Conservation (phyloP, 1,140 invertebrate genomes). For the Caenorhabditis tropicalis region DNA sequence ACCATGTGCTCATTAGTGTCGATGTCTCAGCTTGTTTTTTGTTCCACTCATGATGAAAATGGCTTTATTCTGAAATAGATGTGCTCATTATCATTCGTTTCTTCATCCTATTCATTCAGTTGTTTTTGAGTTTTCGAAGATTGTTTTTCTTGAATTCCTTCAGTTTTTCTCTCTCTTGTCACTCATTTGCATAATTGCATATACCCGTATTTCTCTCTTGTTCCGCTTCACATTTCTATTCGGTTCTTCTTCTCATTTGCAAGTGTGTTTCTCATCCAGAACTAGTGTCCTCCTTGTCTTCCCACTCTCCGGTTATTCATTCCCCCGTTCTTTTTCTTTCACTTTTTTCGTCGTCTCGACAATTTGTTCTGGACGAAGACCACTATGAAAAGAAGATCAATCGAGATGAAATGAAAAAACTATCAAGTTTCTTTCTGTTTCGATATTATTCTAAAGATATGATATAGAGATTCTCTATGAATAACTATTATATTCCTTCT, state of each 20-base stretch:
- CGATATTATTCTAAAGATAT: too few relatives aligned
- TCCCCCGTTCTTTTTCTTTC: not conserved
- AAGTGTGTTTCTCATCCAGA: not conserved
- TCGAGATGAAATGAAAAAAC: too few relatives aligned
- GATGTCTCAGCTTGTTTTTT: not conserved
- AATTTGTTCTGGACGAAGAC: not conserved
- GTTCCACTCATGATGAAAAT: too few relatives aligned
- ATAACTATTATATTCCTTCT: not conserved
- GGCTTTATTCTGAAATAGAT: too few relatives aligned
- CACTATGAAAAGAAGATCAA: not conserved
- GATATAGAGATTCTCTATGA: too few relatives aligned
- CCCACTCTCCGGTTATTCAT: too few relatives aligned
- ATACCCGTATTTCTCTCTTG: not conserved
- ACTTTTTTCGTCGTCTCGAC: not conserved
- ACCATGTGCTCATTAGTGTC: not conserved
- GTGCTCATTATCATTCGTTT: too few relatives aligned
- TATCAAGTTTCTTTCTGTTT: too few relatives aligned
- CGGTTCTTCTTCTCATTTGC: not conserved
- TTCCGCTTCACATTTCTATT: not conserved
- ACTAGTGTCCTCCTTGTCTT: not conserved
- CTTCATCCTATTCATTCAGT: not conserved
- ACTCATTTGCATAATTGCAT: slow-evolving; percentile 20
- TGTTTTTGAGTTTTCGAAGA: not conserved
- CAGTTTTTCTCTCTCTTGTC: not conserved
- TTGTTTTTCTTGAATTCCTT: not conserved